Base-by-base conservation (phyloP, 2,113 vertebrate species). In the Theropithecus gelada region DNA sequence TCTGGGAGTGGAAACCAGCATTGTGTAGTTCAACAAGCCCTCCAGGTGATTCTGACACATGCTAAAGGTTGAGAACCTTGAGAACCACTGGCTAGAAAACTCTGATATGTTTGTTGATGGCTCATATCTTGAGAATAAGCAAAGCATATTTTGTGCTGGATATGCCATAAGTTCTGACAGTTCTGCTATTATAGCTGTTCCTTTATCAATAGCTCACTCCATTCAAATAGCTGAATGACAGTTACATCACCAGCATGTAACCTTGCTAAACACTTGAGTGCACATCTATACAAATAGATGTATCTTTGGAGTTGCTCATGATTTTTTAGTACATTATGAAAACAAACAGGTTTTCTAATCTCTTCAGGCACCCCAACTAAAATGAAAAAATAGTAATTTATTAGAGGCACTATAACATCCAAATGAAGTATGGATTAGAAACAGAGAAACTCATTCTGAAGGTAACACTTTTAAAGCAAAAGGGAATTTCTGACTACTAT, bases 391-490 rank as follows among this genome's bases (percentile, higher is more conserved):
- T 27, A 59, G n/a, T 89, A 76, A 61, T 61, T 38, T 64, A 61
- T 79, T 50, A 35, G 10, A 79, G 16, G 17, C 3, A 38, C 32
- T 80, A 40, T 17, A 66, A 66, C 23, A 80, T 38, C 57, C 73
- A 79, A 78, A 50, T 52, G 43, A 66, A 66, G 59, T 66, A 66
- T 90, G 61, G 50, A 9, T 81, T 70, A 40, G 52, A 70, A 48
- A 81, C 4, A 40, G n/a, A 91, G n/a, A 81, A 81, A 12, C 78
- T 91, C 18, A 80, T 80, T 91, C n/a, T 91, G 70, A 91, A 91
- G n/a, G 52, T 30, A 91, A 22, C 43, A 91, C 55, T 81, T 91
- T 70, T 57, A 92, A 82, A 92, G 76, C 88, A 91, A 91, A 91
- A 68, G 25, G n/a, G 25, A 91, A 80, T 80, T 72, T 82, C 23